These are phyloP conservation scores for Limnothrissa miodon DNA, from an alignment of 2,113 vertebrate species.

Conservation along the genomic window DNA sequence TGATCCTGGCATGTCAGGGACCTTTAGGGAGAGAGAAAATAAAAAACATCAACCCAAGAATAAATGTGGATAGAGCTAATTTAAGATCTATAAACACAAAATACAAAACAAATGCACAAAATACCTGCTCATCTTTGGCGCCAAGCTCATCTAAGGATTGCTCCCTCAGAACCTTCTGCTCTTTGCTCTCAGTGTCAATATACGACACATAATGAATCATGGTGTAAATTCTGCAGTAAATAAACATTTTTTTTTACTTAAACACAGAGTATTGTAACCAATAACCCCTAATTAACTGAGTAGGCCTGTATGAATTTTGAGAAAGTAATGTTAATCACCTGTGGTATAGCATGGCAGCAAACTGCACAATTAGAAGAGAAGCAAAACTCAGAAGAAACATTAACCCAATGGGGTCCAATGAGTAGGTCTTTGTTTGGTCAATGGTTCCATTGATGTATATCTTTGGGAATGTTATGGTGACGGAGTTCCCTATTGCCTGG, in stretches of 20 bases:
- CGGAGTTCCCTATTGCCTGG: slow-evolving; percentile 39
- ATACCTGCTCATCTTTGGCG: neutral
- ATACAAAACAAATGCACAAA: neutral
- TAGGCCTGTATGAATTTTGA: neutral
- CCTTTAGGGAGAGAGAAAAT: neutral
- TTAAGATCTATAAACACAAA: neutral
- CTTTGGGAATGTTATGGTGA: slow-evolving; percentile 49
- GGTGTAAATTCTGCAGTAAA: slow-evolving; percentile 43
- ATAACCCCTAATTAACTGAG: neutral
- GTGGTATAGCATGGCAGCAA: slow-evolving; percentile 48
- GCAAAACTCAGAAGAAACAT: slow-evolving; percentile 49
- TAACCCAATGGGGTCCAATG: slow-evolving; percentile 44
- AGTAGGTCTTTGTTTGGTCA: neutral
- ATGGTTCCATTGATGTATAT: neutral
- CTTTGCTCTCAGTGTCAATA: slow-evolving; percentile 41
- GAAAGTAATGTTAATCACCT: slow-evolving; percentile 33
- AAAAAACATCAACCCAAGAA: neutral
- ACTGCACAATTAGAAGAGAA: slow-evolving; percentile 41
- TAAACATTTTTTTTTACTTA: neutral
- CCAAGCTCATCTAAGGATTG: neutral
- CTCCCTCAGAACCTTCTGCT: neutral
- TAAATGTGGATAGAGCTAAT: neutral
- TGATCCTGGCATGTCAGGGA: neutral
- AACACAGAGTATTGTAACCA: neutral
- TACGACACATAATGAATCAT: slow-evolving; percentile 49